These are phyloP conservation scores for Arizona elegans DNA, from an alignment of 2,113 vertebrate species.

Conservation along the genomic window DNA sequence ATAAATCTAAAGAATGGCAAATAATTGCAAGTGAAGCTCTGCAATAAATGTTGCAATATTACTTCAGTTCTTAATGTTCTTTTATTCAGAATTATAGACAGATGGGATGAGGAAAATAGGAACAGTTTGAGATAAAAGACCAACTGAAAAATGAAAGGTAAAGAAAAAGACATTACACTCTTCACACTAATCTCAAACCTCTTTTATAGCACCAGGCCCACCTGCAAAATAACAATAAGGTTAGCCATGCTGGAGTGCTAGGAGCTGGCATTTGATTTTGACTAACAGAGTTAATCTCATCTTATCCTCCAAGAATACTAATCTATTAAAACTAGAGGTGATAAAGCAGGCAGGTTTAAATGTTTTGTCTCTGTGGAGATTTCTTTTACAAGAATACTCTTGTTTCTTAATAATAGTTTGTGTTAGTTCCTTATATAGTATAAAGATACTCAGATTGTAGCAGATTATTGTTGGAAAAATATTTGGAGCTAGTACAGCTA, in stretches of 20 bases:
- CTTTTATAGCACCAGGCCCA: not conserved
- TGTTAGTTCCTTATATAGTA: not conserved
- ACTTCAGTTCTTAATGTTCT: not conserved
- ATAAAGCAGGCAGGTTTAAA: not conserved
- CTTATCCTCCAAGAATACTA: not conserved
- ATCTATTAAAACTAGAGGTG: not conserved
- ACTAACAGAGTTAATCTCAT: not conserved
- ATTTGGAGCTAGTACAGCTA: not conserved
- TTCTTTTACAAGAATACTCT: not conserved
- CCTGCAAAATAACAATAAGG: not conserved
- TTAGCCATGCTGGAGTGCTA: not conserved
- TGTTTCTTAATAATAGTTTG: not conserved
- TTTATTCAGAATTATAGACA: not conserved
- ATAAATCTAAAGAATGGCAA: not conserved
- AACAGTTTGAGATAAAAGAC: not conserved
- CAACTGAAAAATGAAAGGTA: not conserved
- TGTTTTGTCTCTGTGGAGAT: not conserved
- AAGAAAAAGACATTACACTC: not conserved
- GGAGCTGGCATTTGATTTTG: not conserved
- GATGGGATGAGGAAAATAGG: not conserved
- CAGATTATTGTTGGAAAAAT: not conserved
- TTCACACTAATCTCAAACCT: not conserved
- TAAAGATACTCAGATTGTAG: not conserved
- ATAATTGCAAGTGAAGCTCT: not conserved
- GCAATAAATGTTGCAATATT: not conserved